These are phyloP conservation scores for Cosmopolites sordidus DNA, from an alignment of 2,888 invertebrate genomes.

Conservation along the genomic window DNA sequence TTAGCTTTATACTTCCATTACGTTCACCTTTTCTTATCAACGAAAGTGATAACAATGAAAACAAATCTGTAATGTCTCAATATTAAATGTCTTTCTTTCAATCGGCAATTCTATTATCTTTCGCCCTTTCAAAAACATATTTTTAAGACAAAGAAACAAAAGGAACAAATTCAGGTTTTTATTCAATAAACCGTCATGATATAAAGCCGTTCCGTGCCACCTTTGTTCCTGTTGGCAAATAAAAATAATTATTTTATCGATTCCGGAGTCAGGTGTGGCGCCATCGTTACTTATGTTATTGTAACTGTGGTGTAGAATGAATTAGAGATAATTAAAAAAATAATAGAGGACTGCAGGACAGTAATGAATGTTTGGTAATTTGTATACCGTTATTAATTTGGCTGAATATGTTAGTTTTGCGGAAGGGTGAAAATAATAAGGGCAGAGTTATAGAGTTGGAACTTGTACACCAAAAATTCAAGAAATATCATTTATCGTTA, in stretches of 20 bases:
- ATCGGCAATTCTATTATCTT: no score
- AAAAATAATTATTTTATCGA: conserved; percentile 19
- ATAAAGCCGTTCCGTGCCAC: neutral
- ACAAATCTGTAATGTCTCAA: no score
- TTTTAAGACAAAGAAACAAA: no score
- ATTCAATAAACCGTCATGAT: neutral
- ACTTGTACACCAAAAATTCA: no score
- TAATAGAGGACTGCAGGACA: neutral
- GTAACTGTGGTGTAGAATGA: neutral
- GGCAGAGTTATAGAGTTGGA: no score
- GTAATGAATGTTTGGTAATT: neutral
- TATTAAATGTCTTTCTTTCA: no score
- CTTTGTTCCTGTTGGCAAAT: conserved; percentile 3
- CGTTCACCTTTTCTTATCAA: no score
- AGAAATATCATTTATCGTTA: no score
- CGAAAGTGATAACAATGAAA: no score
- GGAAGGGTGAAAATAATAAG: neutral
- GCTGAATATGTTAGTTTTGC: neutral
- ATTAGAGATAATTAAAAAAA: conserved; percentile 1
- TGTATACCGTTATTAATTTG: neutral
- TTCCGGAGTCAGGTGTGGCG: conserved; percentile 13
- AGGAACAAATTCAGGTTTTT: no score
- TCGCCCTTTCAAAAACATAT: no score
- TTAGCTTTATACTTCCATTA: no score
- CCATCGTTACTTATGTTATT: conserved; percentile 8